A percentile compares a stretch with the other conserved stretches of the same genome.
These are phyloP conservation scores for Drosophila ficusphila DNA, from an alignment of 1,140 invertebrate species.

Conservation along the genomic window DNA sequence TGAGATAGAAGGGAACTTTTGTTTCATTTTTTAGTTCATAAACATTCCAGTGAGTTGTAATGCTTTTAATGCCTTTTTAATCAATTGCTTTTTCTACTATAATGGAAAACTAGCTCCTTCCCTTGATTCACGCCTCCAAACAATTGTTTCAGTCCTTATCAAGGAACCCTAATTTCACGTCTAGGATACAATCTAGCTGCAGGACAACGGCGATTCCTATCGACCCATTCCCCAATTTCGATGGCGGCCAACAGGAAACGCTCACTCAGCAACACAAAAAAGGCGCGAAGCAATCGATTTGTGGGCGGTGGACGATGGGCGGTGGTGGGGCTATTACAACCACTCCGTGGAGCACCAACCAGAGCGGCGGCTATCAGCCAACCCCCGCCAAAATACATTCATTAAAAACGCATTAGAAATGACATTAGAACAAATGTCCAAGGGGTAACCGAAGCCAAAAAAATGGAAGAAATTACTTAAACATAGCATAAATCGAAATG, in stretches of 20 bases:
- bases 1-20: too few relatives aligned
- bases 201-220: constrained; percentile 28
- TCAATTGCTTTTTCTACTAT: background rate
- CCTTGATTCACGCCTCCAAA: background rate
- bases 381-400: constrained; percentile 52
- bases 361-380: constrained; percentile 6
- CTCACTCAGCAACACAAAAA: constrained; percentile 61
- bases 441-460: constrained; percentile 24
- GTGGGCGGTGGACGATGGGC: constrained; percentile 46
- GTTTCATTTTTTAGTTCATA: background rate
- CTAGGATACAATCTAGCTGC: constrained; percentile 16
- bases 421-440: constrained; percentile 77
- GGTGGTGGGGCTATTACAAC: background rate
- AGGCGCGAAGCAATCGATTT: constrained; percentile 83
- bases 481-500: constrained; percentile 58
- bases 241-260: constrained; percentile 69
- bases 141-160: constrained; percentile 13
- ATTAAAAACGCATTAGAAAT: constrained; percentile 84
- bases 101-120: background rate
- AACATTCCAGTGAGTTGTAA: too few relatives aligned
- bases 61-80: background rate
- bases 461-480: constrained; percentile 63
- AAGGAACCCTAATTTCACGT: constrained; percentile 16
- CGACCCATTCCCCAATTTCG: constrained; percentile 8
- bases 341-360: constrained; percentile 16